Conservation (phyloP, 2,113 vertebrate species). For the Oncorhynchus mykiss region DNA sequence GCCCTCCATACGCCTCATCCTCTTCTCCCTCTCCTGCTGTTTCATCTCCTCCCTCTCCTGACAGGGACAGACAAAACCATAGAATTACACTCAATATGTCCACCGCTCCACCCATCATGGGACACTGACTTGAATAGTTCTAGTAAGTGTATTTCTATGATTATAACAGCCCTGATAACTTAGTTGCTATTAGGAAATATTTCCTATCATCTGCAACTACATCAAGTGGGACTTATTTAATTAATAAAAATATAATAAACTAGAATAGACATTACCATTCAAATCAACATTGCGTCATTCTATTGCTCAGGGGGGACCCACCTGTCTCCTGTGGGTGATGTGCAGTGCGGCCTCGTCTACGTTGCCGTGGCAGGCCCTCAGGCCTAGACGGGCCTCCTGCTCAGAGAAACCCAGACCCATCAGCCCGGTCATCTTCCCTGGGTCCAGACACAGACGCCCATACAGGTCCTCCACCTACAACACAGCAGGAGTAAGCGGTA, state of each 20-base stretch:
- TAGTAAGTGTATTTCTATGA: no score
- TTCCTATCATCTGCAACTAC: no score
- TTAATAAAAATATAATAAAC: no score
- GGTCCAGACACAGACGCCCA: constrained; percentile 79
- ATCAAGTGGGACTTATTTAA: no score
- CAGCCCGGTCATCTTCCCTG: constrained; percentile 80
- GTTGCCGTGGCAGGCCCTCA: constrained; percentile 86
- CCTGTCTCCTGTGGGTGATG: constrained; percentile 85
- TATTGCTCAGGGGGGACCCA: constrained; percentile 37
- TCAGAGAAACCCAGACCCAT: constrained; percentile 85
- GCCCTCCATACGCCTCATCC: constrained; percentile 69
- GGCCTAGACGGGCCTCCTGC: constrained; percentile 88
- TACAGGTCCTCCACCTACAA: constrained; percentile 82
- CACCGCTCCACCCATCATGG: no score
- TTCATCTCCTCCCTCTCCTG: constrained; percentile 85
- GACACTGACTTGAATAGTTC: no score
- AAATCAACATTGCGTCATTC: no score
- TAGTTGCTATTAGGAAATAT: no score
- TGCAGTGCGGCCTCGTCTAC: constrained; percentile 81
- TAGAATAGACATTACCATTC: no score
- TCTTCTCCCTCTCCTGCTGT: constrained; percentile 80
- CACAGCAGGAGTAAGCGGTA: not conserved
- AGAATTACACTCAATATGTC: not conserved
- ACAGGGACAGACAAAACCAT: not conserved
- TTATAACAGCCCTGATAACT: no score